Conservation (phyloP, 2,888 invertebrate genomes). For the Pollenia angustigena region DNA sequence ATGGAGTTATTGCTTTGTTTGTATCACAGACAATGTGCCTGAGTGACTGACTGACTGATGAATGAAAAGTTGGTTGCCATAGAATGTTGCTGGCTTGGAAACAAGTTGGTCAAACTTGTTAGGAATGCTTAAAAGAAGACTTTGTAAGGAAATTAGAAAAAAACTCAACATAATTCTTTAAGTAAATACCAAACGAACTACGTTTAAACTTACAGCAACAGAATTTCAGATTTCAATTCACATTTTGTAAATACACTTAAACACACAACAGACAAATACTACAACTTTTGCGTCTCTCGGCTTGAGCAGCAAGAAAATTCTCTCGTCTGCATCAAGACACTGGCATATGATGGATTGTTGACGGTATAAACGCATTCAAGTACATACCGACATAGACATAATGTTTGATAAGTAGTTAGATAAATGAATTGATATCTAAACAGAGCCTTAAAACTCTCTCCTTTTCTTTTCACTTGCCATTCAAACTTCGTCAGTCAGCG, state of each 20-base stretch:
- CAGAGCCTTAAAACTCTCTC: constrained; percentile 54
- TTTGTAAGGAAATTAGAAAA: background rate
- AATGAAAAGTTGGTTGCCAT: constrained; percentile 69
- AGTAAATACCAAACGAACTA: constrained; percentile 51
- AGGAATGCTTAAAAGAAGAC: constrained; percentile 69
- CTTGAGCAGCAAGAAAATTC: constrained; percentile 8
- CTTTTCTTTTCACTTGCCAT: constrained; percentile 48
- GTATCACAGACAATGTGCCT: constrained; percentile 67
- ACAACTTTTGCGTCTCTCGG: constrained; percentile 29
- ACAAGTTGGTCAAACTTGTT: constrained; percentile 75
- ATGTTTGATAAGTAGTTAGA: constrained; percentile 69
- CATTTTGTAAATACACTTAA: constrained; percentile 52
- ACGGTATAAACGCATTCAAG: constrained; percentile 35
- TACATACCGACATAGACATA: constrained; percentile 35
- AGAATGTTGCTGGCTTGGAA: constrained; percentile 65
- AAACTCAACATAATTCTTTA: constrained; percentile 55
- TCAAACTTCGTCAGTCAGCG: constrained; percentile 27
- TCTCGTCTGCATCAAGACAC: background rate
- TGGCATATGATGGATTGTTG: constrained; percentile 70
- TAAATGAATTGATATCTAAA: constrained; percentile 70
- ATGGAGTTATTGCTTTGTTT: constrained; percentile 73
- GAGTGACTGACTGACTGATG: constrained; percentile 65
- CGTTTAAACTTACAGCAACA: constrained; percentile 19
- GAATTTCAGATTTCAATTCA: constrained; percentile 18
- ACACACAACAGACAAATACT: constrained; percentile 9